A percentile compares a stretch with the other conserved stretches of the same genome.
phyloP scores from a whole-genome alignment of 2,888 invertebrate species.

The Leistus spinibarbis region DNA sequence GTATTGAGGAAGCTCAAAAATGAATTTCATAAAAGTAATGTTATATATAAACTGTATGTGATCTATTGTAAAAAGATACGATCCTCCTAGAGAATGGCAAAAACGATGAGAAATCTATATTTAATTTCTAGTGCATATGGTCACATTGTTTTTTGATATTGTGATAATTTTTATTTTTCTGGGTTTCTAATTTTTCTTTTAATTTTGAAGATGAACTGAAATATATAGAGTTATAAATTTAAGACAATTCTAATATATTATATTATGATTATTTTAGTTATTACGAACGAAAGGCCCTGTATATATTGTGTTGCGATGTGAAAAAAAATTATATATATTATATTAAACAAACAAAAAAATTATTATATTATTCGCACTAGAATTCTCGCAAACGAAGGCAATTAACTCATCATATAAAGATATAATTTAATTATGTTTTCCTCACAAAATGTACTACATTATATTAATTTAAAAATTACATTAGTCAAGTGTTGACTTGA shows the following conservation, averaged over 20 bases:
- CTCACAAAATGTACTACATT: background rate
- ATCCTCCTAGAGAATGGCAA: background rate
- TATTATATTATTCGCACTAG: background rate
- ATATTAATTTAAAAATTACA: background rate
- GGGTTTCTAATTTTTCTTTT: conserved; percentile 32
- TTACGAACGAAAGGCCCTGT: conserved; percentile 39
- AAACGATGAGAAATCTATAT: background rate
- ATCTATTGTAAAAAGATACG: background rate
- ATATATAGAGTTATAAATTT: conserved; percentile 46
- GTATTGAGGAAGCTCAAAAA: background rate
- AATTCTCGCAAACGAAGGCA: conserved; percentile 8
- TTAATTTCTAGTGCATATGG: conserved; percentile 29
- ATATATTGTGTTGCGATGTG: conserved; percentile 38
- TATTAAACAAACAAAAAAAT: conserved; percentile 30
- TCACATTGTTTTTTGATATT: conserved; percentile 43
- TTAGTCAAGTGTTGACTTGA: background rate
- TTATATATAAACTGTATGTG: too few relatives aligned
- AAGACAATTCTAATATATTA: conserved; percentile 48
- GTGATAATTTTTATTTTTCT: conserved; percentile 50
- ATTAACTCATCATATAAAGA: background rate
- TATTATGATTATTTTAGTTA: conserved; percentile 39
- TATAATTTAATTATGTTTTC: background rate
- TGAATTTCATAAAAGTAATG: too few relatives aligned
- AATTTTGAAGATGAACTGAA: conserved; percentile 50
- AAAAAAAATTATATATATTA: conserved; percentile 13